Evolutionary conservation across 2,888 invertebrate genomes (phyloP).

Genomic region (Brachypterus glaber): DNA sequence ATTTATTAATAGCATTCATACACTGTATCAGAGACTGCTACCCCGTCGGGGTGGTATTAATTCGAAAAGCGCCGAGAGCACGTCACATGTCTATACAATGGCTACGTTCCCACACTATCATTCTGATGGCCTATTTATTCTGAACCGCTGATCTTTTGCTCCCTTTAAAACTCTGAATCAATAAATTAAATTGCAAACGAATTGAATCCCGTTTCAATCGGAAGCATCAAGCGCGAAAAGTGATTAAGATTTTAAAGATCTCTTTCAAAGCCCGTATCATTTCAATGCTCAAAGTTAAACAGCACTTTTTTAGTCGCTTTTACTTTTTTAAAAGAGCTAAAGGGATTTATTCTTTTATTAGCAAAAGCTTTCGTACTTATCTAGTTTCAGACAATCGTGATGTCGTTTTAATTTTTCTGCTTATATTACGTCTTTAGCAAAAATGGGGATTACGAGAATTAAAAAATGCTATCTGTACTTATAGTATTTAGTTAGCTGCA

Average conservation of each 20-base stretch:
- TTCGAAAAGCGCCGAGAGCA: slow-evolving; percentile 30
- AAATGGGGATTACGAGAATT: neutral
- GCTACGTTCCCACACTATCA: slow-evolving; percentile 38
- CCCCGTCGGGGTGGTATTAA: slow-evolving; percentile 28
- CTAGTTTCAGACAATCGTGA: slow-evolving; percentile 31
- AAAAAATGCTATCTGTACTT: too few species aligned
- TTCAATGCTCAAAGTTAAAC: slow-evolving; percentile 38
- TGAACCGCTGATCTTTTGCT: slow-evolving; percentile 39
- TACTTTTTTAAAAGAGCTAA: slow-evolving; percentile 37
- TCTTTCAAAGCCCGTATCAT: slow-evolving; percentile 35
- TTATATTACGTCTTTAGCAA: slow-evolving; percentile 13
- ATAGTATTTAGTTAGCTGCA: too few species aligned
- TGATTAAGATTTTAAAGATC: slow-evolving; percentile 40
- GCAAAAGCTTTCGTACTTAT: slow-evolving; percentile 33
- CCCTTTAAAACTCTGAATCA: slow-evolving; percentile 39
- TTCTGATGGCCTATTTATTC: slow-evolving; percentile 36
- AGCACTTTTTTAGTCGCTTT: slow-evolving; percentile 36
- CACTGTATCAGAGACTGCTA: slow-evolving; percentile 12
- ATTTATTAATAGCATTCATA: slow-evolving; percentile 25
- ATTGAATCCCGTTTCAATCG: slow-evolving; percentile 32
- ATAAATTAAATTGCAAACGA: slow-evolving; percentile 39
- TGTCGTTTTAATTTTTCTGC: slow-evolving; percentile 32
- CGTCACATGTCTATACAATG: slow-evolving; percentile 37
- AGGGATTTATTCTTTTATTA: slow-evolving; percentile 36
- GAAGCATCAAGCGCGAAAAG: slow-evolving; percentile 36